phyloP scores from a whole-genome alignment of 2,113 vertebrate genomes.

The Menidia beryllina region DNA sequence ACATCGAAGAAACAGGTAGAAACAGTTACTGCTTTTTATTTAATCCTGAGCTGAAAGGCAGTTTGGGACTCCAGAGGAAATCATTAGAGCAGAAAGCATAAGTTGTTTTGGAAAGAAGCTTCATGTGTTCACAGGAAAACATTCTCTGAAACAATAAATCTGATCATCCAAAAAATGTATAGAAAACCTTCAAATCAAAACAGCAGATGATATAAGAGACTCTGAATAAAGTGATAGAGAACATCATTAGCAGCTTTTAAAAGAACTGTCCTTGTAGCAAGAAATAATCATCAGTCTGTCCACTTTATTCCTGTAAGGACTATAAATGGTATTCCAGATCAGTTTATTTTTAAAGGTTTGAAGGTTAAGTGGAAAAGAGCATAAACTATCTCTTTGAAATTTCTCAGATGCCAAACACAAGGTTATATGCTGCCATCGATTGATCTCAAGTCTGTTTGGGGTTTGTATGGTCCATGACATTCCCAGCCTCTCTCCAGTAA shows the following conservation, averaged over 20 bases:
- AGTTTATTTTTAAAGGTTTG: constrained; percentile 1
- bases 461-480: constrained; percentile 43
- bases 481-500: constrained; percentile 31
- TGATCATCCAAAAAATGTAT: background rate
- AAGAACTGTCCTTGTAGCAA: no score
- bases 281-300: constrained; percentile 27
- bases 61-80: background rate
- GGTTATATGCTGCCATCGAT: constrained; percentile 45
- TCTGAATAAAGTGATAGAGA: no score
- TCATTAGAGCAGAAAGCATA: background rate
- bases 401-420: constrained; percentile 16
- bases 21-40: constrained; percentile 11
- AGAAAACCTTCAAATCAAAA: constrained; percentile 8
- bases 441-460: constrained; percentile 46
- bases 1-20: constrained; percentile 30
- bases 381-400: background rate
- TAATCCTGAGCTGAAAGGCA: constrained; percentile 5
- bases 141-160: no score
- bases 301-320: constrained; percentile 26
- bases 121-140: background rate
- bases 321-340: constrained; percentile 33
- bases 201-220: constrained; percentile 18
- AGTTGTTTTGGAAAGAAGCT: constrained; percentile 14
- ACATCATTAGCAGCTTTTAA: no score
- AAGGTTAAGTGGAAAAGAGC: background rate